These are phyloP conservation scores for Machaerirhynchus nigripectus DNA, from an alignment of 2,113 vertebrate species.

Conservation along the genomic window DNA sequence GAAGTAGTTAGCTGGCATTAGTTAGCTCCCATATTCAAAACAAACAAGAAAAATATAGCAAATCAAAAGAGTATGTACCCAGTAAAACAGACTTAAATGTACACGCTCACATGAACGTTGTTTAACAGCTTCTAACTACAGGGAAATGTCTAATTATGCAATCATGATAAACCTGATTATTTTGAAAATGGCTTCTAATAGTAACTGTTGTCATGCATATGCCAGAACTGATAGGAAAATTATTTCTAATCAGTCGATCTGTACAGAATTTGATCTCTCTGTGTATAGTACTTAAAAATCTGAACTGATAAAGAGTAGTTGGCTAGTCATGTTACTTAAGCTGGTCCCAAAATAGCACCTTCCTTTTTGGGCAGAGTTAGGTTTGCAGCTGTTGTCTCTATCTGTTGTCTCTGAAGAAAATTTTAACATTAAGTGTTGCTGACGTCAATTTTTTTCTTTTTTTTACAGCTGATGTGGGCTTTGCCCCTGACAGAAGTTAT, in stretches of 20 bases:
- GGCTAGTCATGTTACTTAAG: constrained; percentile 73
- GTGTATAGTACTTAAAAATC: constrained; percentile 29
- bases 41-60: not conserved
- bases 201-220: not conserved
- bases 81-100: not conserved
- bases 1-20: not conserved
- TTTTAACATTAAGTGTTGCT: constrained; percentile 74
- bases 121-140: not conserved
- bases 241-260: not conserved
- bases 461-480: constrained; percentile 66
- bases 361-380: constrained; percentile 70
- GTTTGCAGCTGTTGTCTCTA: constrained; percentile 75
- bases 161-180: not conserved
- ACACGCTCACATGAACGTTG: not conserved
- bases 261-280: not conserved
- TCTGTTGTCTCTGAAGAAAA: constrained; percentile 73
- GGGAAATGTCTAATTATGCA: not conserved
- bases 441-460: constrained; percentile 69
- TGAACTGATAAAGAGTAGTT: constrained; percentile 68
- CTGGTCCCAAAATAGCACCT: constrained; percentile 74
- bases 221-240: not conserved
- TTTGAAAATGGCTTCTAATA: not conserved
- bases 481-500: constrained; percentile 70
- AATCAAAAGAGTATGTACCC: not conserved
- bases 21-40: not conserved